phyloP scores from a whole-genome alignment of 2,888 invertebrate species.

The Eupeodes luniger region DNA sequence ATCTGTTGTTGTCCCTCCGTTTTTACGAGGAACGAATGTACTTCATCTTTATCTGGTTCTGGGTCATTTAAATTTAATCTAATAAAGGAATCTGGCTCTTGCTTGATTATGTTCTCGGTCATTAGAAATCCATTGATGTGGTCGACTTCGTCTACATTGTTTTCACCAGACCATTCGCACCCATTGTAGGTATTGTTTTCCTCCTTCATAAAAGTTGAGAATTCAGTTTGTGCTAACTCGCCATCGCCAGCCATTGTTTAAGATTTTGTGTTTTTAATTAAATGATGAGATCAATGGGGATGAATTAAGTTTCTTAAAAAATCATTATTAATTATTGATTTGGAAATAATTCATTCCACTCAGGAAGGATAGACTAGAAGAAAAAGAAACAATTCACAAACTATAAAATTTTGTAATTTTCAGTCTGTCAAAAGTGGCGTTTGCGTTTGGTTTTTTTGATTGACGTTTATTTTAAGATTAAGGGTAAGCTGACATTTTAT shows the following conservation, averaged over 20 bases:
- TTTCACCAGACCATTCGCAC: constrained; percentile 54
- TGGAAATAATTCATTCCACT: background rate
- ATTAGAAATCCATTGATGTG: constrained; percentile 32
- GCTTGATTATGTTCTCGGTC: constrained; percentile 67
- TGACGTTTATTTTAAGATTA: too few relatives aligned
- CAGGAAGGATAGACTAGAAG: constrained; percentile 36
- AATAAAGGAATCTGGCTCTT: constrained; percentile 65
- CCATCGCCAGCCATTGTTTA: constrained; percentile 52
- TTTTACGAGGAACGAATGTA: constrained; percentile 46
- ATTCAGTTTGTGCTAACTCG: constrained; percentile 67
- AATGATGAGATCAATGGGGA: constrained; percentile 43
- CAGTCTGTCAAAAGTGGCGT: too few relatives aligned
- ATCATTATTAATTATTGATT: constrained; percentile 17
- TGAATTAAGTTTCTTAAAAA: background rate
- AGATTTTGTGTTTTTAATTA: constrained; percentile 21
- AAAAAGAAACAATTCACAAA: background rate
- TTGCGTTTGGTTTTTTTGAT: too few relatives aligned
- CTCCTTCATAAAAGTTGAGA: constrained; percentile 71
- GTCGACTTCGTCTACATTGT: constrained; percentile 36
- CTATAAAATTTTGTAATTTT: too few relatives aligned
- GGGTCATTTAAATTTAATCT: constrained; percentile 8
- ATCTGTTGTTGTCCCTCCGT: constrained; percentile 54
- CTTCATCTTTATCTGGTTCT: constrained; percentile 56
- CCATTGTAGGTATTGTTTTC: constrained; percentile 62
- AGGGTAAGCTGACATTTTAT: too few relatives aligned